These are phyloP conservation scores for Monodelphis domestica DNA, from an alignment of 2,797 vertebrate species.

Conservation along the genomic window DNA sequence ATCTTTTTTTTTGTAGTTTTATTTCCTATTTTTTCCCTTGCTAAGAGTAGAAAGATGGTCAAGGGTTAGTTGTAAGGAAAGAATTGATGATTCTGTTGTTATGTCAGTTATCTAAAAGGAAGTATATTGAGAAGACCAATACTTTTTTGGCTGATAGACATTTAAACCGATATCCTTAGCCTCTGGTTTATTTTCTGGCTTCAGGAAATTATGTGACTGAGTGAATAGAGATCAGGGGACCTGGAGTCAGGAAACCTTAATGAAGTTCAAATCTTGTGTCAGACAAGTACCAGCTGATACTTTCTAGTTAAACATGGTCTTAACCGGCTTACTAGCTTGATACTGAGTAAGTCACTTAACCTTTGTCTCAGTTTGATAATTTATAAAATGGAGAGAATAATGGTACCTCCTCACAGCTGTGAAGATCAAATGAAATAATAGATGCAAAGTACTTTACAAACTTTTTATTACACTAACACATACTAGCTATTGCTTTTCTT, in stretches of 20 bases:
- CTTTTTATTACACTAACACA: background rate
- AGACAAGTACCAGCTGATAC: background rate
- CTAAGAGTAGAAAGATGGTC: background rate
- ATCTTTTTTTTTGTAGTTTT: background rate
- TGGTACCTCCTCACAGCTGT: background rate
- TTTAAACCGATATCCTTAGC: background rate
- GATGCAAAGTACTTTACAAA: background rate
- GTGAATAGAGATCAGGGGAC: background rate
- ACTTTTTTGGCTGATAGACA: background rate
- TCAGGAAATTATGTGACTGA: background rate
- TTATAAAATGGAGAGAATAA: background rate
- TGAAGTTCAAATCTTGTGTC: background rate
- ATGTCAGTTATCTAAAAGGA: background rate
- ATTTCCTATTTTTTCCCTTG: background rate
- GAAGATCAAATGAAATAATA: background rate
- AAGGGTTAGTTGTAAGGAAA: background rate
- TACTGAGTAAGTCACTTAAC: background rate
- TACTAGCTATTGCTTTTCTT: background rate
- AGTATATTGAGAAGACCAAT: background rate
- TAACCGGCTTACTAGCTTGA: background rate
- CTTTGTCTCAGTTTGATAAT: background rate
- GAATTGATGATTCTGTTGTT: background rate
- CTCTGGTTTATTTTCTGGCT: background rate
- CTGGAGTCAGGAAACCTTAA: background rate
- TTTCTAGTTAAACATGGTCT: background rate